Evolutionary conservation across 2,113 vertebrate species (phyloP), one percentile per base, ranked within the genome.

Genomic region (Corapipo altera): DNA sequence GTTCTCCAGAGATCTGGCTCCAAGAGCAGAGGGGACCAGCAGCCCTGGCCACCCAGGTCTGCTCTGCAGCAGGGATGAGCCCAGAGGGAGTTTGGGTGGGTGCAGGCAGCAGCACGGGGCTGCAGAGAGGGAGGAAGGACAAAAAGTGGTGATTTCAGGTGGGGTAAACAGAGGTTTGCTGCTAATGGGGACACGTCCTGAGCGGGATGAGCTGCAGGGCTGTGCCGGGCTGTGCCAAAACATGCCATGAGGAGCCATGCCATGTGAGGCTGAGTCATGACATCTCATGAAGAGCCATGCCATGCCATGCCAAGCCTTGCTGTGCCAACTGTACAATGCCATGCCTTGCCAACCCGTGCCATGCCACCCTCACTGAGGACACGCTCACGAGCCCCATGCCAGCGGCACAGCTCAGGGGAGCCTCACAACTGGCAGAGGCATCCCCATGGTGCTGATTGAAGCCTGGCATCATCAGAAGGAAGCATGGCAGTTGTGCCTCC

Each of bases 301-400:
- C 49, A 28, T 30, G 33, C 15, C 62, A 35, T 15, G 4, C 57
- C 43, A 20, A 46, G 69, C 75, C 19, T 6, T 4, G 12, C 67
- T 13, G 51, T 48, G 43, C 43, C 28, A 26, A 30, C 35, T 52
- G 80, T 58, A 44, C 16, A 9, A 4, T 21, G 43, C 44, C 43
- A 8, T 8, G 35, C 37, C 59, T 39, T 28, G 21, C 52, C 11
- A 64, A 39, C 30, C 59, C 14, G 3, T 39, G 28, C 51, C 51
- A 1, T 2, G n/a, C 37, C 74, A 55, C n/a, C 5, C 12, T 0
- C 2, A 11, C 55, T 71, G n/a, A 35, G 54, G 64, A 51, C 51
- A 54, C 0, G 0, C 15, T 64, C 24, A 1, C 2, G 7, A 44
- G 18, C 4, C 32, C 33, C 3, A 5, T 37, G 17, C 61, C 65